Evolutionary conservation across 2,888 invertebrate species (phyloP), one percentile per base, ranked within the genome.

Genomic region (Tribolium freemani): DNA sequence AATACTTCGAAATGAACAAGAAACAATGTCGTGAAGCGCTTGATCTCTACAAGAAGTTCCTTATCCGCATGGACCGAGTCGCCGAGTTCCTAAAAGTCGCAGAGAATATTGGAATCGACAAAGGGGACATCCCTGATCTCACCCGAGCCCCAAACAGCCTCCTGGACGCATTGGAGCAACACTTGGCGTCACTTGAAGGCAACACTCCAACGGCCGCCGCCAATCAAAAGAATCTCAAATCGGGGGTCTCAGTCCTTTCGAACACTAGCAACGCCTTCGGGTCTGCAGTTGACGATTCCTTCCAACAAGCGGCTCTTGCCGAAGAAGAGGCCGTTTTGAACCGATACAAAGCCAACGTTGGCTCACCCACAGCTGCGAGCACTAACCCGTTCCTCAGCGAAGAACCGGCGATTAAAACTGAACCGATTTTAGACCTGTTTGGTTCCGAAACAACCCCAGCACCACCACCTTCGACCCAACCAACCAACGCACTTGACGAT

Each of bases 1-100:
- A 99, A 88, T 99, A 97, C 89, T 99, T 99, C 88, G 98, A 98
- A 87, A 98, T 99, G 98, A 99, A 98, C 88, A 99, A 99, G 88
- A 99, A 99, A 88, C 97, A 98, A 87, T 97, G 97, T 84, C 93
- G 97, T 79, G 99, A 99, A 84, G 99, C 98, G 79, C 91, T 99
- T 87, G 99, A 99, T 86, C 92, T 98, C 83, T 99, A 99, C 88
- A 99, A 99, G 89, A 98, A 97, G 88, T 99, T 99, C 89, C 92
- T 99, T 82, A 97, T 98, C 81, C 92, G 99, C 83, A 99, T 99
- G 97, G 99, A 99, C 89, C 93, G 97, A 87, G 99, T 99, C 74
- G 97, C 96, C 70, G 99, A 99, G 89, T 99, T 99, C 88, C 90
- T 99, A 73, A 98, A 98, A 90, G 95, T 95, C 54, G 88, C 88